Conservation (phyloP, 2,888 invertebrate species). For the Cosmia trapezina region DNA sequence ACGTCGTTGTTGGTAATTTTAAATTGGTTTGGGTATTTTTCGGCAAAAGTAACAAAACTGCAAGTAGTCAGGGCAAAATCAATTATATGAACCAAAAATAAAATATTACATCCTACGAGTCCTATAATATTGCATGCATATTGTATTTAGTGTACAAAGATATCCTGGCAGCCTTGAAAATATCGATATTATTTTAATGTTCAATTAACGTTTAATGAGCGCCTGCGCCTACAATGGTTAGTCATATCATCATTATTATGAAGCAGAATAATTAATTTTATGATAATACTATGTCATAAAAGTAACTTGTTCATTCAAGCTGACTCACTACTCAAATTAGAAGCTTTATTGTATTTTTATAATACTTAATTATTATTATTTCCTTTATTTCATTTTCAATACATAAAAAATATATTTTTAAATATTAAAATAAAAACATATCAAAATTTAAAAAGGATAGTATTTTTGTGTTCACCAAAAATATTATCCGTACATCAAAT, state of each 20-base stretch:
- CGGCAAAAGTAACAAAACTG: not conserved
- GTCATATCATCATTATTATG: slow-evolving; percentile 40
- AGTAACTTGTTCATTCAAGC: slow-evolving; percentile 32
- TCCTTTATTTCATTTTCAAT: no score
- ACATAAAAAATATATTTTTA: no score
- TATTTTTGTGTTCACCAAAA: no score
- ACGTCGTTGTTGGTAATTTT: not conserved
- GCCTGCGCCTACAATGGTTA: slow-evolving; percentile 27
- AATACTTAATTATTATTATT: no score
- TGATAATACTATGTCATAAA: slow-evolving; percentile 48
- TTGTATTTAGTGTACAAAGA: not conserved
- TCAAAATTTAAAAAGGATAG: no score
- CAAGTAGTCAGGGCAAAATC: no score
- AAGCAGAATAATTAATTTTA: slow-evolving; percentile 54
- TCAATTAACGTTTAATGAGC: slow-evolving; percentile 11
- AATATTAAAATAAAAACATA: no score
- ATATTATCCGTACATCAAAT: no score
- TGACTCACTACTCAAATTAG: slow-evolving; percentile 57
- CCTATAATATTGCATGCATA: no score
- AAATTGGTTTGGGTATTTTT: not conserved
- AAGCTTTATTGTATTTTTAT: slow-evolving; percentile 33
- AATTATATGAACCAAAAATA: no score
- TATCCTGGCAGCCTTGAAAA: slow-evolving; percentile 31
- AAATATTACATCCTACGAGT: no score
- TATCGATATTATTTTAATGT: slow-evolving; percentile 25